Percentiles rank a stretch among this genome's conserved stretches.
phyloP scores from a whole-genome alignment of 2,888 invertebrate genomes.

The Sympetrum striolatum region DNA sequence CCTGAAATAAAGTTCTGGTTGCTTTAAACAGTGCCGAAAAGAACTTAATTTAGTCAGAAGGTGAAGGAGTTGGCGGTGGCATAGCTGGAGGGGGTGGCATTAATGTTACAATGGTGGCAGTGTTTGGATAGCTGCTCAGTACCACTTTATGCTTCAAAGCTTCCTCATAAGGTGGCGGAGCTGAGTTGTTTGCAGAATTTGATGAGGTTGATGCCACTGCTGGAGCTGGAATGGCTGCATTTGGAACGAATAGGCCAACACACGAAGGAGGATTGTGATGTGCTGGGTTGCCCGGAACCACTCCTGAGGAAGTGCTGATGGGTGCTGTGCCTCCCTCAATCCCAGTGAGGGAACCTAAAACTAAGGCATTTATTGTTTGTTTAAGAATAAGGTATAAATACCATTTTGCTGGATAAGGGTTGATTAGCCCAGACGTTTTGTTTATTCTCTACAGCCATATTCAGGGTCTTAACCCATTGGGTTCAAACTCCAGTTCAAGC shows the following conservation, averaged over 20 bases:
- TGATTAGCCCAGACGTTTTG: no score
- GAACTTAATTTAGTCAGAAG: not conserved
- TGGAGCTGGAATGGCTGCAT: not conserved
- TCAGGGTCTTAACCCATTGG: no score
- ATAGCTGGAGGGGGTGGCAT: not conserved
- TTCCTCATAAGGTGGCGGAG: conserved; percentile 54
- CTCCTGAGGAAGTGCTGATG: not conserved
- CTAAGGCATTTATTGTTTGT: conserved; percentile 41
- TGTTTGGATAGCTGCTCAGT: conserved; percentile 52
- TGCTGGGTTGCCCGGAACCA: conserved; percentile 39
- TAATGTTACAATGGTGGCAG: not conserved
- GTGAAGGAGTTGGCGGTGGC: not conserved
- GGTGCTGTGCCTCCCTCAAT: conserved; percentile 42
- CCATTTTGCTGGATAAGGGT: no score
- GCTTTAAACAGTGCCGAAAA: not conserved
- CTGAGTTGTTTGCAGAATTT: not conserved
- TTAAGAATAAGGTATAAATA: not conserved
- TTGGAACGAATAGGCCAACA: conserved; percentile 49
- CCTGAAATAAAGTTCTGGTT: not conserved
- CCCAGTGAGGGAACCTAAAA: conserved; percentile 49
- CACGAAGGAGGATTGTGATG: conserved; percentile 49
- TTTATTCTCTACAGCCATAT: no score
- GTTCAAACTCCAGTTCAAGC: no score
- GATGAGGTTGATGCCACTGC: conserved; percentile 23
- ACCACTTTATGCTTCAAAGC: conserved; percentile 54